phyloP scores from a whole-genome alignment of 2,888 invertebrate genomes.

The Griposia aprilina region DNA sequence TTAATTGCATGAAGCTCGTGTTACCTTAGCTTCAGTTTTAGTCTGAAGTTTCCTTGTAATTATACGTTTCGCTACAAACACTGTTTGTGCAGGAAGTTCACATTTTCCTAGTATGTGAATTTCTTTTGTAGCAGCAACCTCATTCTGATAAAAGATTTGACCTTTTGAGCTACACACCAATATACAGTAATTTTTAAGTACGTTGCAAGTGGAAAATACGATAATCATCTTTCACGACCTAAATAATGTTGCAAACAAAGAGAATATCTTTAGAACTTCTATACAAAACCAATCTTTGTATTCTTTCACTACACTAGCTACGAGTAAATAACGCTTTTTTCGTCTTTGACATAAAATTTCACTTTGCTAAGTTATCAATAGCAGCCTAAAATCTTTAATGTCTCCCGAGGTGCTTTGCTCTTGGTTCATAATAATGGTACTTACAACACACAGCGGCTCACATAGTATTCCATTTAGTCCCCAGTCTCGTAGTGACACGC shows the following conservation, averaged over 20 bases:
- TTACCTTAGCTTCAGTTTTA: slow-evolving; percentile 47
- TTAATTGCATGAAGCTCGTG: slow-evolving; percentile 61
- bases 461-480: slow-evolving; percentile 58
- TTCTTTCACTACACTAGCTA: slow-evolving; percentile 24
- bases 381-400: slow-evolving; percentile 37
- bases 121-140: slow-evolving; percentile 1
- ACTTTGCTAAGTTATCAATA: slow-evolving; percentile 40
- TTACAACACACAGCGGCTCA: slow-evolving; percentile 17
- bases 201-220: slow-evolving; percentile 13
- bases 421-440: slow-evolving; percentile 31
- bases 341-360: slow-evolving; percentile 42
- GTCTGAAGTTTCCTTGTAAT: slow-evolving; percentile 42
- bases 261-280: slow-evolving; percentile 14
- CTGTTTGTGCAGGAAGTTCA: slow-evolving; percentile 3
- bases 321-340: slow-evolving; percentile 4
- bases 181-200: background rate
- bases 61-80: slow-evolving; percentile 8
- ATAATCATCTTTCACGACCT: slow-evolving; percentile 13
- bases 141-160: slow-evolving; percentile 6
- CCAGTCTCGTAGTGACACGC: slow-evolving; percentile 54
- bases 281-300: slow-evolving; percentile 7
- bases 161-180: slow-evolving; percentile 11
- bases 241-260: slow-evolving; percentile 28
- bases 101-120: background rate
- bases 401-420: slow-evolving; percentile 41